phyloP scores from a whole-genome alignment of 2,888 invertebrate genomes.

The Nemoura dubitans region DNA sequence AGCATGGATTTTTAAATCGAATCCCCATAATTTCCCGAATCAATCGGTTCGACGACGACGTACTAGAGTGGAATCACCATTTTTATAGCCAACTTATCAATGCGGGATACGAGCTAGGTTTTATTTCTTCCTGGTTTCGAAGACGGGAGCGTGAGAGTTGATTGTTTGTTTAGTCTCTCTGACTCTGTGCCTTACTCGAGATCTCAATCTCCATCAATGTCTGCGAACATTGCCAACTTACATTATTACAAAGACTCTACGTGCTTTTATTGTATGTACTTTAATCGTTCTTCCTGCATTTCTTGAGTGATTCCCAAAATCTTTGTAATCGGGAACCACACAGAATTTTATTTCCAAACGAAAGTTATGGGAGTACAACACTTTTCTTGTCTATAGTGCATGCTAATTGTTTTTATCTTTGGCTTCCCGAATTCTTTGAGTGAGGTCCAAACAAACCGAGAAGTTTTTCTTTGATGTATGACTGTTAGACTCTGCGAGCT shows the following conservation, averaged over 20 bases:
- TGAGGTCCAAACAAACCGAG: not conserved
- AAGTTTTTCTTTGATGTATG: not conserved
- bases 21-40: too few species aligned
- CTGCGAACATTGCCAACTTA: not conserved
- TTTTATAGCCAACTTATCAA: too few species aligned
- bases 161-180: not conserved
- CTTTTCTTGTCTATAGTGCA: not conserved
- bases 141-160: not conserved
- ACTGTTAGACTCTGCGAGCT: not conserved
- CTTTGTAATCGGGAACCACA: not conserved
- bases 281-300: not conserved
- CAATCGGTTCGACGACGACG: too few species aligned
- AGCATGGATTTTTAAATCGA: too few species aligned
- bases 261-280: not conserved
- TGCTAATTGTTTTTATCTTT: not conserved
- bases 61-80: too few species aligned
- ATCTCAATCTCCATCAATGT: not conserved
- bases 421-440: not conserved
- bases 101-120: not conserved
- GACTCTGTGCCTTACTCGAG: not conserved
- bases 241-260: not conserved
- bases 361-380: not conserved
- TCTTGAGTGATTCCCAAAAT: not conserved
- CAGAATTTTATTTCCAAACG: not conserved
- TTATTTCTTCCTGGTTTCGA: conserved; percentile 3